Conservation (phyloP, 1,140 invertebrate genomes). For the Lamellibrachia luymesi region DNA sequence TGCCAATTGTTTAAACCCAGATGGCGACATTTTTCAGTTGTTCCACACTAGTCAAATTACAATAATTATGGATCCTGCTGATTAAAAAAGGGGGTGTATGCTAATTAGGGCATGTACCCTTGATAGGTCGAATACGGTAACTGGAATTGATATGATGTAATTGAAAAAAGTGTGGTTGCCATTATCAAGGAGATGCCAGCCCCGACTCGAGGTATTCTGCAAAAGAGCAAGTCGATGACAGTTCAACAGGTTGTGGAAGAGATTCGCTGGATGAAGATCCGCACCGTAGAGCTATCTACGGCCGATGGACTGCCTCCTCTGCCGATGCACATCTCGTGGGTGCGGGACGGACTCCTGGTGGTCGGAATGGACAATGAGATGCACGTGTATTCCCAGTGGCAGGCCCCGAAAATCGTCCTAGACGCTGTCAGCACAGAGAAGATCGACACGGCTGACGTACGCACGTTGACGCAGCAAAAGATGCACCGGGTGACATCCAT, state of each 20-base stretch:
- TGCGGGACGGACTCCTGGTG: conserved; percentile 93
- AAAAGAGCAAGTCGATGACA: conserved; percentile 50
- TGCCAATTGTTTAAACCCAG: too few relatives aligned
- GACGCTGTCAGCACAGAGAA: conserved; percentile 19
- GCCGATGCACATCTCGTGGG: conserved; percentile 98
- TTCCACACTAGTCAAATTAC: too few relatives aligned
- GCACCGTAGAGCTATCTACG: conserved; percentile 86
- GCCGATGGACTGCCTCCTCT: conserved; percentile 93
- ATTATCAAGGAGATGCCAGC: neutral
- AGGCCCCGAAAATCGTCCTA: conserved; percentile 33
- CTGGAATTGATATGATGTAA: too few relatives aligned
- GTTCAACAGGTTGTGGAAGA: conserved; percentile 44
- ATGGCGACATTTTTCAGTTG: too few relatives aligned
- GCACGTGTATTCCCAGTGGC: conserved; percentile 98
- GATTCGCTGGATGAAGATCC: conserved; percentile 88
- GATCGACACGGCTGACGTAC: conserved; percentile 59
- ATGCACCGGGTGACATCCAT: conserved; percentile 59
- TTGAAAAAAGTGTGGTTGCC: neutral
- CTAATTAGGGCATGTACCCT: too few relatives aligned
- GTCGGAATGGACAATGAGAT: conserved; percentile 99
- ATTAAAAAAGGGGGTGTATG: too few relatives aligned
- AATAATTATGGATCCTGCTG: too few relatives aligned
- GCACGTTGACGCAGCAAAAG: conserved; percentile 78
- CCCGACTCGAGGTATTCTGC: conserved; percentile 35
- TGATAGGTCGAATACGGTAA: too few relatives aligned